Evolutionary conservation across 2,888 invertebrate genomes (phyloP), one percentile per base, ranked within the genome.

Genomic region (Hirtodrosophila histrioides): DNA sequence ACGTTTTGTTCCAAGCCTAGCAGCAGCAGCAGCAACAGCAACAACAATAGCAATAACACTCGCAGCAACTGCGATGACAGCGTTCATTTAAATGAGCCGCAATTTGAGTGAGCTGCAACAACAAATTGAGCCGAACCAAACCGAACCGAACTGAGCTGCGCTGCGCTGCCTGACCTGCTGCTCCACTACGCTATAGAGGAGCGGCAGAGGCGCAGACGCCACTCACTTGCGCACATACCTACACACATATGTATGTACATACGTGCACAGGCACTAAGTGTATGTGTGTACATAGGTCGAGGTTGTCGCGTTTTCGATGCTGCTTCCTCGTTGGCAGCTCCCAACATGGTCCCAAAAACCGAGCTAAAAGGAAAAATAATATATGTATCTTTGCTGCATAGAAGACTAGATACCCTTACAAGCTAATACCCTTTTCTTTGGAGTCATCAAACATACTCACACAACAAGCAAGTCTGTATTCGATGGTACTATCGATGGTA

Each of bases 111-210:
- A 17, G 29, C 49, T 41, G 44, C 55, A 49, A 45, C 65, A 56
- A n/a, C 37, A 45, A 9, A 7, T 10, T 45, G 36, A 63, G 37
- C n/a, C 41, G 9, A 54, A 35, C 36, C 23, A n/a, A 27, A 6
- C 31, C 9, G 8, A 8, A 9, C 31, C 9, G 8, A 7, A 8
- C 31, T 31, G 31, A 8, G 40, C n/a, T 17, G 31, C 23, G 39
- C 39, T 12, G 33, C 48, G 37, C 44, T 5, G 46, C 11, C 57
- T 75, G 75, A 75, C 75, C 75, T 78, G 78, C 75, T 75, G 75
- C 69, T 75, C 75, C 74, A 75, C 78, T 75, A 78, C 69, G 69
- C 74, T 60, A 69, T 29, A 77, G 49, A 27, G 39, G 24, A 44
- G 48, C 68, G 69, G 37, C 40, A 45, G 12, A 29, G 12, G n/a